phyloP scores from a whole-genome alignment of 2,113 vertebrate genomes.

The Macrotus californicus region DNA sequence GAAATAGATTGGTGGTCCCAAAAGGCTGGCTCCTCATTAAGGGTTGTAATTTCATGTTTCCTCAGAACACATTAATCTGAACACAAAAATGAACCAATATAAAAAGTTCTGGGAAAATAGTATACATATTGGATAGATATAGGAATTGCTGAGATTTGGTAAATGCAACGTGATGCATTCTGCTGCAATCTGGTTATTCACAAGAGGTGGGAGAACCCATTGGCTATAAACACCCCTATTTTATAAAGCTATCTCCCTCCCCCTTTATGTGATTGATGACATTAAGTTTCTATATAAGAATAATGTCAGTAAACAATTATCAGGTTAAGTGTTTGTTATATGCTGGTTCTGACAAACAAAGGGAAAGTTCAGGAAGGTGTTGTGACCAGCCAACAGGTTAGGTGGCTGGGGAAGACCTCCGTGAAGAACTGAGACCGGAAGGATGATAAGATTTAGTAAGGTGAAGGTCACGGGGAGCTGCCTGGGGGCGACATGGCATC shows the following conservation, averaged over 20 bases:
- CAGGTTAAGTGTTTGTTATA: background rate
- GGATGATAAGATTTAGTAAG: background rate
- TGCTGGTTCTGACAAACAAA: background rate
- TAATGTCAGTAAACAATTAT: background rate
- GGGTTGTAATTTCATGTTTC: constrained; percentile 1
- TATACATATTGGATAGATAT: background rate
- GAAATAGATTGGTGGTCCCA: background rate
- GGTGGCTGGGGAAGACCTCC: background rate
- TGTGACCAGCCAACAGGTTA: background rate
- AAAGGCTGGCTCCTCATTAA: background rate
- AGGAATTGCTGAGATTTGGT: background rate
- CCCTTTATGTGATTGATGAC: background rate
- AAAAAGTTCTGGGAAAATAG: background rate
- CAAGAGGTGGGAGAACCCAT: background rate
- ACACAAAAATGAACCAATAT: background rate
- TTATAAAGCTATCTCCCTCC: background rate
- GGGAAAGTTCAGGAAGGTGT: background rate
- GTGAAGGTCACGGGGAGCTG: background rate
- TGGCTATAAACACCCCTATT: background rate
- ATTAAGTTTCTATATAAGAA: background rate
- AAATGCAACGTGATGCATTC: background rate
- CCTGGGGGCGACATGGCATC: background rate
- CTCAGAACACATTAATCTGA: background rate
- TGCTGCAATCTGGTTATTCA: background rate
- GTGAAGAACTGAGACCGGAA: background rate